Evolutionary conservation across 2,113 vertebrate species (phyloP).

Genomic region (Xenus cinereus): DNA sequence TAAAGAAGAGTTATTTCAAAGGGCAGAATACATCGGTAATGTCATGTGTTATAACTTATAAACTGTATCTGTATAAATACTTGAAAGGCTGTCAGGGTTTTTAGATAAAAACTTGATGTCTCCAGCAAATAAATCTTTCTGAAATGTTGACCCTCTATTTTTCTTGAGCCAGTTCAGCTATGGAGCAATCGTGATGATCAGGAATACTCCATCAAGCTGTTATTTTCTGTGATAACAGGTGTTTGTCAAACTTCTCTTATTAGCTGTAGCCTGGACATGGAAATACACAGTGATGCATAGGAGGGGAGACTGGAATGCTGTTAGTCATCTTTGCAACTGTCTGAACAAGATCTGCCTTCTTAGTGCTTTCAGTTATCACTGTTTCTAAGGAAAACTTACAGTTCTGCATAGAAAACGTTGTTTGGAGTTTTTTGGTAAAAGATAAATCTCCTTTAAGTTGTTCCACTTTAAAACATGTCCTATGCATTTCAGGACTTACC

Average conservation of each 20-base stretch:
- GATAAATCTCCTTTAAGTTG: background rate
- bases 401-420: background rate
- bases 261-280: background rate
- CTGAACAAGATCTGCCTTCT: background rate
- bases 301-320: background rate
- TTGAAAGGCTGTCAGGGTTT: slow-evolving; percentile 15
- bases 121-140: background rate
- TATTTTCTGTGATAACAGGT: background rate
- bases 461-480: background rate
- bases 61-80: background rate
- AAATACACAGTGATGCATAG: background rate
- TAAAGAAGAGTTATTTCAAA: slow-evolving; percentile 1
- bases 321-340: background rate
- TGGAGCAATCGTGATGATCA: background rate
- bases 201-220: background rate
- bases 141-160: background rate
- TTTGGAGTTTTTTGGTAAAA: background rate
- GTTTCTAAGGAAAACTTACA: background rate
- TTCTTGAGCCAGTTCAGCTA: background rate
- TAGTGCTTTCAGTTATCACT: background rate
- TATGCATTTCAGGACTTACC: background rate
- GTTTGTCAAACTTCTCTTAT: background rate
- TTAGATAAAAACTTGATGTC: background rate
- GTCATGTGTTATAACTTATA: background rate
- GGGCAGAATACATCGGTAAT: background rate